Evolutionary conservation across 2,888 invertebrate species (phyloP).

Genomic region (Thera obeliscata): DNA sequence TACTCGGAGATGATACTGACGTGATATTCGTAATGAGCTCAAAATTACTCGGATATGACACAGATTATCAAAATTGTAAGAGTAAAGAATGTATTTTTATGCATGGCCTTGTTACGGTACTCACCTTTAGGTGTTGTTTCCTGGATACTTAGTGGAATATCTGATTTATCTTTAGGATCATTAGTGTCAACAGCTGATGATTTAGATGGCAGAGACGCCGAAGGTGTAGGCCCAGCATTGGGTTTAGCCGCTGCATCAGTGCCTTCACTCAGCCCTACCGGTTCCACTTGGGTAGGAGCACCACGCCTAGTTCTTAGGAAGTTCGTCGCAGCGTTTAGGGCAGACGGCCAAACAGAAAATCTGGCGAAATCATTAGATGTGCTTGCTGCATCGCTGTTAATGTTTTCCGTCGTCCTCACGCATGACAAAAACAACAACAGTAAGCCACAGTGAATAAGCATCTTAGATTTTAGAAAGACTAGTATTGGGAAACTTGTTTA

Average conservation of each 20-base stretch:
- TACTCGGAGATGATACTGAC: too few species aligned
- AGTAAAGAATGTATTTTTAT: too few species aligned
- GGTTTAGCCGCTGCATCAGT: slow-evolving; percentile 33
- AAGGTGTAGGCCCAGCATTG: slow-evolving; percentile 8
- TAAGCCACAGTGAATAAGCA: slow-evolving; percentile 60
- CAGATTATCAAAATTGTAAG: too few species aligned
- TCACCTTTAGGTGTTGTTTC: slow-evolving; percentile 16
- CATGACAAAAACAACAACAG: slow-evolving; percentile 59
- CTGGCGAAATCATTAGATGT: slow-evolving; percentile 50
- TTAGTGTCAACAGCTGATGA: slow-evolving; percentile 4
- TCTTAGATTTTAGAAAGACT: slow-evolving; percentile 20
- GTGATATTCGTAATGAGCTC: too few species aligned
- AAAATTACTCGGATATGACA: too few species aligned
- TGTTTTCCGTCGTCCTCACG: slow-evolving; percentile 55
- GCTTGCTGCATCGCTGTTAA: slow-evolving; percentile 31
- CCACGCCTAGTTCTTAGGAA: slow-evolving; percentile 55
- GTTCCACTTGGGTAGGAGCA: slow-evolving; percentile 24
- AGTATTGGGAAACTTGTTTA: neutral
- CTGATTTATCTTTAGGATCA: neutral
- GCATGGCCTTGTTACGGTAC: neutral
- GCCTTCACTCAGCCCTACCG: slow-evolving; percentile 49
- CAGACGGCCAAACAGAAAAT: slow-evolving; percentile 66
- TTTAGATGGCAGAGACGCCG: neutral
- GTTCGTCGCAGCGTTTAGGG: slow-evolving; percentile 56
- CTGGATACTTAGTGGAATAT: slow-evolving; percentile 1